Evolutionary conservation across 2,888 invertebrate genomes (phyloP), one percentile per base, ranked within the genome.

Genomic region (Stenolophus ochropezus): DNA sequence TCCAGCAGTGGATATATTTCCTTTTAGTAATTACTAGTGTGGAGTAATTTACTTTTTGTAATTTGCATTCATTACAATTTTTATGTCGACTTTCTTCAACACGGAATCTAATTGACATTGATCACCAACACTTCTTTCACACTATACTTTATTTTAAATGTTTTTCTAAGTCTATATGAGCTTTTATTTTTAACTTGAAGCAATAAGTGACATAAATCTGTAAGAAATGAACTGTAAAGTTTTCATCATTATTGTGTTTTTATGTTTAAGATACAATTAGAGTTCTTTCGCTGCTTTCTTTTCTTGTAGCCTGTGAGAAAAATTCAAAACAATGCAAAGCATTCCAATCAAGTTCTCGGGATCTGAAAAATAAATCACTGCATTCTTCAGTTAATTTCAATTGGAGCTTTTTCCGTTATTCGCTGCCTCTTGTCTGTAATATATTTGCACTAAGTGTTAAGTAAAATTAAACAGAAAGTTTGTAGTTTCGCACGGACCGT

Each of bases 391-490:
- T 25, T 14, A 25, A 61, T 61, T 14, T 25, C 25, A 58, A 58
- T 58, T 18, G 51, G 20, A 21, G 56, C 21, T 56, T 56, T 56
- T 61, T 61, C 61, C 23, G 25, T 61, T 61, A 27, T 18, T 56
- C 56, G 20, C 8, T 21, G 18, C 18, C 56, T 21, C 18, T 56
- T n/a, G 23, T 4, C 14, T 6, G 23, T 77, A 61, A 77, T 77
- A 58, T 77, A 77, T 77, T 77, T 77, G 58, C 20, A 77, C 33
- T 23, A 42, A 47, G 61, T 61, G 77, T 77, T 77, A 61, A 77
- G 61, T 58, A 75, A 75, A 75, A 53, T 75, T 49, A 75, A 75
- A 75, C 75, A 53, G 33, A 61, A 56, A 77, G 56, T 77, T 75
- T 75, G 75, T 75, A 75, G 53, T 75, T 61, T 61, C 61, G 47